Evolutionary conservation across 1,140 invertebrate genomes (phyloP), one percentile per base, ranked within the genome.

Genomic region (Nymphalis io): DNA sequence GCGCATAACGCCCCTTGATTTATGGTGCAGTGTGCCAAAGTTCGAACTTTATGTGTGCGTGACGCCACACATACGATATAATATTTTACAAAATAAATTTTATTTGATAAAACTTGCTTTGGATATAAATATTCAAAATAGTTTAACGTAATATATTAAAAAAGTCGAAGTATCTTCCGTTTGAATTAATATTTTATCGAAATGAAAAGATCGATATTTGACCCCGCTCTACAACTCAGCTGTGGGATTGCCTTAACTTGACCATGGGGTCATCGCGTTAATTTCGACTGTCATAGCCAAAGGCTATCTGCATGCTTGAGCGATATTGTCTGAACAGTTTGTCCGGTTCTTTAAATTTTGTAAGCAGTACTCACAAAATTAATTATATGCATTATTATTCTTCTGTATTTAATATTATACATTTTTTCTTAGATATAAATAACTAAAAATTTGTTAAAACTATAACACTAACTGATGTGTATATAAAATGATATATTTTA

Each of bases 1-100:
- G 92, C 92, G 92, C 85, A 92, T 91, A 92, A 92, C 92, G 90
- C 92, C 90, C 90, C 90, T 89, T 92, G 92, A 92, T 92, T 92
- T 92, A 92, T 92, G 83, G 81, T 85, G 65, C 74, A 88, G 85
- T 87, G 82, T 89, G 88, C 89, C 88, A 88, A 92, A 92, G 85
- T 92, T 91, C 82, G 84, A 85, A 87, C 70, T 90, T 88, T 90
- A 85, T 85, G 89, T 87, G 85, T 89, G 88, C 84, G 87, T 87
- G 78, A 84, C 79, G 80, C 68, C 75, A 79, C 73, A 76, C 73
- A 74, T 79, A 74, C 75, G 70, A 74, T 79, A 72, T 75, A 70
- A 74, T 72, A 75, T 70, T 72, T 78, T 60, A 65, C 60, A 67
- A 72, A 62, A 72, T 67, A 67, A 72, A 72, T 58, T 62, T 72